Evolutionary conservation across 2,113 vertebrate species (phyloP).

Genomic region (Strix aluco): DNA sequence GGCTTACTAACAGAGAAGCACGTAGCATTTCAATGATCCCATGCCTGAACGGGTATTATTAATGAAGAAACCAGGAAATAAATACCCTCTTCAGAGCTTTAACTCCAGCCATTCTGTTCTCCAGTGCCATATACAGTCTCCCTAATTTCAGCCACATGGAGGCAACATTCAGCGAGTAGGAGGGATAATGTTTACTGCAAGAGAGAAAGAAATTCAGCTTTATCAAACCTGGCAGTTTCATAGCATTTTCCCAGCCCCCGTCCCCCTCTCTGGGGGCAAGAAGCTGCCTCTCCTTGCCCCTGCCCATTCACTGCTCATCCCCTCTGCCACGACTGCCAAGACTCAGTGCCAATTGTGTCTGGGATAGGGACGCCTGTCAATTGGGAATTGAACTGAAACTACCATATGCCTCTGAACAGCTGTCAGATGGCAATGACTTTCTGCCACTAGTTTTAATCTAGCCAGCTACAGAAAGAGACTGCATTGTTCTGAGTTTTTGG

Average conservation of each 20-base stretch:
- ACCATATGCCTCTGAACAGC: conserved; percentile 59
- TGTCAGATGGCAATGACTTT: conserved; percentile 61
- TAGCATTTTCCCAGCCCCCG: not conserved
- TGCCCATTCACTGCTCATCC: not conserved
- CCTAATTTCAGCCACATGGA: conserved; percentile 96
- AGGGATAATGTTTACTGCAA: conserved; percentile 87
- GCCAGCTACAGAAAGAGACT: conserved; percentile 26
- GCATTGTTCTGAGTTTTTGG: not conserved
- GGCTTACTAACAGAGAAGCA: not conserved
- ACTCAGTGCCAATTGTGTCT: conserved; percentile 1
- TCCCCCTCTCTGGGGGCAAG: not conserved
- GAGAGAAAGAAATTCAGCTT: not conserved
- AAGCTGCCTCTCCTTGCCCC: not conserved
- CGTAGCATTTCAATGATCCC: not conserved
- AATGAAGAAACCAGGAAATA: conserved; percentile 47
- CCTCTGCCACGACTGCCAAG: conserved; percentile 14
- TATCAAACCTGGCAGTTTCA: conserved; percentile 1
- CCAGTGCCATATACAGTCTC: conserved; percentile 82
- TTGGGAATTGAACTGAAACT: conserved; percentile 45
- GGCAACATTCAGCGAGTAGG: conserved; percentile 92
- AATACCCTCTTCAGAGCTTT: conserved; percentile 86
- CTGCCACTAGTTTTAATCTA: conserved; percentile 41
- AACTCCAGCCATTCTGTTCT: conserved; percentile 73
- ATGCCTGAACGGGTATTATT: not conserved
- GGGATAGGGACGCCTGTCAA: not conserved